Percentiles rank a stretch among this genome's conserved stretches.
Evolutionary conservation across 2,797 vertebrate genomes (phyloP).

Genomic region (Characodon lateralis): DNA sequence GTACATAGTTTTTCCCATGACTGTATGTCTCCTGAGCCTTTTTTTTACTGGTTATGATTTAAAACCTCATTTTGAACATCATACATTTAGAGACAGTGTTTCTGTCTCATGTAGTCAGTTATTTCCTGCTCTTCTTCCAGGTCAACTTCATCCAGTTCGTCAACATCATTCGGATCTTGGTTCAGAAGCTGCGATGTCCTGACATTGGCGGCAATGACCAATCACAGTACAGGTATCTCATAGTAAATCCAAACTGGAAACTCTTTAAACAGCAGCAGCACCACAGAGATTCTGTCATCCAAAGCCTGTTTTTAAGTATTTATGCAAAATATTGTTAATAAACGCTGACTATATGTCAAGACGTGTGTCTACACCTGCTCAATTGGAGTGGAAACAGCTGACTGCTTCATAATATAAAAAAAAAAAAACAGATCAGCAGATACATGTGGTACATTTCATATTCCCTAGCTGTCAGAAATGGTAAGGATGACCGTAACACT

Average conservation of each 20-base stretch:
- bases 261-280: neutral
- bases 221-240: conserved; percentile 88
- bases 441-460: conserved; percentile 1
- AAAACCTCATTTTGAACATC: neutral
- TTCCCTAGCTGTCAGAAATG: conserved; percentile 26
- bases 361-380: conserved; percentile 6
- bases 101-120: no score
- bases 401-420: neutral
- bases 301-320: neutral
- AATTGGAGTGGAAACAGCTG: conserved; percentile 9
- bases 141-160: conserved; percentile 92
- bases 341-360: conserved; percentile 2
- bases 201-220: conserved; percentile 89
- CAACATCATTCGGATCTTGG: conserved; percentile 89
- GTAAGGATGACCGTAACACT: conserved; percentile 19
- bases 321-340: neutral
- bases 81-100: neutral
- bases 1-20: neutral
- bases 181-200: conserved; percentile 90
- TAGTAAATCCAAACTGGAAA: neutral
- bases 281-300: neutral
- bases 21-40: no score
- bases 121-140: conserved; percentile 59
- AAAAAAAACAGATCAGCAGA: conserved; percentile 10
- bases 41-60: no score